phyloP scores from a whole-genome alignment of 2,888 invertebrate species.

The Dicycla oo region DNA sequence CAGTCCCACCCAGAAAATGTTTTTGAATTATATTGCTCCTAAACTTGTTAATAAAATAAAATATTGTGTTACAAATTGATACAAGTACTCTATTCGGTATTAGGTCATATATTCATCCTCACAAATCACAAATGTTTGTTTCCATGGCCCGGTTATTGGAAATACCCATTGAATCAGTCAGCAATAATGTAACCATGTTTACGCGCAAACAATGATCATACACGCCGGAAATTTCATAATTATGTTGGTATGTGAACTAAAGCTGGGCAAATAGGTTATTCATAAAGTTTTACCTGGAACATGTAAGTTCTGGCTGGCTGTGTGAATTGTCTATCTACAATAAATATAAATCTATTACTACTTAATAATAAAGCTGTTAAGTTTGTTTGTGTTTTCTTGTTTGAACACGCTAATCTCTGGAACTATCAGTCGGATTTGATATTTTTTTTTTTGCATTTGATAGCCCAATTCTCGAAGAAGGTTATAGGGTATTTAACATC shows the following conservation, averaged over 20 bases:
- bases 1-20: too few relatives aligned
- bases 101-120: not conserved
- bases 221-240: not conserved
- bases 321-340: not conserved
- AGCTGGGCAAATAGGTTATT: not conserved
- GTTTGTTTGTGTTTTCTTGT: too few relatives aligned
- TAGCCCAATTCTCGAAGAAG: too few relatives aligned
- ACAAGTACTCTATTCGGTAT: not conserved
- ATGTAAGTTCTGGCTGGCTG: not conserved
- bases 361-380: too few relatives aligned
- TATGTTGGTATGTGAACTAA: not conserved
- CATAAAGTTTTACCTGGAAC: not conserved
- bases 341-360: too few relatives aligned
- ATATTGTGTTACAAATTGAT: too few relatives aligned
- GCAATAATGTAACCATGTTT: constrained; percentile 5
- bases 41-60: too few relatives aligned
- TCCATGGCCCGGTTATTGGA: not conserved
- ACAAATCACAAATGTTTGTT: not conserved
- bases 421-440: too few relatives aligned
- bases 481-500: too few relatives aligned
- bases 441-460: too few relatives aligned
- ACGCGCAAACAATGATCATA: not conserved
- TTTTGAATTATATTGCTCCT: too few relatives aligned
- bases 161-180: not conserved
- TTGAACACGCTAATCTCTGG: too few relatives aligned